Conservation (phyloP, 2,113 vertebrate species). For the Daphoenositta chrysoptera region DNA sequence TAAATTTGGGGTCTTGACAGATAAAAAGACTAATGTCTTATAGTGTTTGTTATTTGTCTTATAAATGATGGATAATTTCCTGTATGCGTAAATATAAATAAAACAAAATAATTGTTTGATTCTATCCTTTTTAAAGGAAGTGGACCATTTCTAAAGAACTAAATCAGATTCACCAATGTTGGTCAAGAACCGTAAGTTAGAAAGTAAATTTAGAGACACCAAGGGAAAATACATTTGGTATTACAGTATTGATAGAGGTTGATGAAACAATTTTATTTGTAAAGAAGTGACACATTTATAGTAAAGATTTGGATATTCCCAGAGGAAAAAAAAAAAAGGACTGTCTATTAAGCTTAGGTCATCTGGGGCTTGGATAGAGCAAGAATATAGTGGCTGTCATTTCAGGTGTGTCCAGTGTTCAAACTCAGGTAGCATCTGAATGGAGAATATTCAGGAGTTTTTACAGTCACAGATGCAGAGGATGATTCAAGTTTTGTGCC, state of each 20-base stretch:
- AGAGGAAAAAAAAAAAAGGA: accelerated
- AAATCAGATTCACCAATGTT: background rate
- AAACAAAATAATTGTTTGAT: background rate
- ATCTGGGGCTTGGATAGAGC: background rate
- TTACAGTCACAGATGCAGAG: background rate
- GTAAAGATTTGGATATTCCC: background rate
- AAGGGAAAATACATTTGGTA: background rate
- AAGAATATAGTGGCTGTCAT: background rate
- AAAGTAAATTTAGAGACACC: background rate
- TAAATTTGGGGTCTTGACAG: background rate
- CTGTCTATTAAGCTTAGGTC: background rate
- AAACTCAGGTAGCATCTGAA: background rate
- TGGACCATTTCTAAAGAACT: background rate
- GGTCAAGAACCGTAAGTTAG: background rate
- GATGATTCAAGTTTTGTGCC: background rate
- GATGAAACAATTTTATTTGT: background rate
- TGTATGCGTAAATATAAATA: background rate
- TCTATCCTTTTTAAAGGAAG: background rate
- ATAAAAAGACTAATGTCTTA: background rate
- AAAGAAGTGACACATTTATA: background rate
- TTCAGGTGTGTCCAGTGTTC: background rate
- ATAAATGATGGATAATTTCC: background rate
- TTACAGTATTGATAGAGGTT: background rate
- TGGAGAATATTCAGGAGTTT: background rate
- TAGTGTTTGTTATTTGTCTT: background rate